Base-by-base conservation (phyloP, 2,113 vertebrate genomes). In the Casuarius casuarius region DNA sequence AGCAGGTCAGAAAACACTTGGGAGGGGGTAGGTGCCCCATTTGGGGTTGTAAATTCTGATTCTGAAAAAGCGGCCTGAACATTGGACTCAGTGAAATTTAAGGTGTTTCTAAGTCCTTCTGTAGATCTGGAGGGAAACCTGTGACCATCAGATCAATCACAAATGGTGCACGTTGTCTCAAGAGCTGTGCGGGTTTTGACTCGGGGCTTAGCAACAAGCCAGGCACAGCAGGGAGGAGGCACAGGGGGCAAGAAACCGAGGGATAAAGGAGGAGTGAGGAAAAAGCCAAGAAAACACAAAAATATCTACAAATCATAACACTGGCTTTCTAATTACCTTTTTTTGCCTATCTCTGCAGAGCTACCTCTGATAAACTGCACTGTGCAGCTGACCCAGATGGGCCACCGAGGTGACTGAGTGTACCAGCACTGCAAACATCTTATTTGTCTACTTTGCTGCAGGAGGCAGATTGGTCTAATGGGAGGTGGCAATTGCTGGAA, bases 401-500 rank as follows among this genome's bases (percentile, higher is more conserved):
- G 56, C 62, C 44, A 22, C 25, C 19, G 42, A 70, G 35, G 23
- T 78, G 52, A 33, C 26, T 0, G 0, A 1, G 4, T 42, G 22
- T 71, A 72, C 29, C 62, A 38, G 49, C 0, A 1, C 44, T 12
- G 12, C 63, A 77, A 38, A 49, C 38, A 21, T 14, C 29, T 79
- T 33, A 63, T 88, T 83, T 26, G 61, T 42, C 80, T 48, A 5
- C 71, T 82, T 89, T 87, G 44, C 63, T 95, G 52, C 81, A 76
- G 77, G 42, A 94, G 74, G 38, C 31, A 85, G 75, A 79, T 49
- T 76, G 59, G 10, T 46, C 79, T 91, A 91, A 79, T 58, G 74
- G 46, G 31, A 94, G n/a, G 66, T 94, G 28, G 25, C 52, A 84
- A 94, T 46, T 44, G 26, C 35, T 91, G 31, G 87, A 91, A 95